Evolutionary conservation across 2,797 vertebrate species (phyloP).

Genomic region (Orientallactaga sibirica): DNA sequence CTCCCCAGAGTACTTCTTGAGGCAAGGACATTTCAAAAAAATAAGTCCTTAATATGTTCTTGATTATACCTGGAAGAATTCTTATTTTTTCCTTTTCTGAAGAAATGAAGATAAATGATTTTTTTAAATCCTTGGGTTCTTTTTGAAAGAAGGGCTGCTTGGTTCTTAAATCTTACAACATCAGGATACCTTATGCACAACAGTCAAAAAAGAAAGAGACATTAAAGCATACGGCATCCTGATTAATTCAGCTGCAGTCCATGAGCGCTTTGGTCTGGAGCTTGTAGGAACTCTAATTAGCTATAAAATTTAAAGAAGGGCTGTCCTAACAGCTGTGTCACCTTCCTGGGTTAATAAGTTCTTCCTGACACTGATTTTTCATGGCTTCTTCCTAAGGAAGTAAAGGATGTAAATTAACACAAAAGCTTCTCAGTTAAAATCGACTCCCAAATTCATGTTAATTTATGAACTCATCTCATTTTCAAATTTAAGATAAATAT

Average conservation of each 20-base stretch:
- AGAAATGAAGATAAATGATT: conserved; percentile 33
- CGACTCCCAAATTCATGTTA: not conserved
- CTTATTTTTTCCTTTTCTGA: not conserved
- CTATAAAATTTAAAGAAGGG: conserved; percentile 1
- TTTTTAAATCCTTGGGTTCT: not conserved
- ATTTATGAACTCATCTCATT: not conserved
- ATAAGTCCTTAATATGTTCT: not conserved
- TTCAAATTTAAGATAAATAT: conserved; percentile 1
- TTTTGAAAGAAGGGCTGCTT: conserved; percentile 27
- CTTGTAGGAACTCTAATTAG: conserved; percentile 11
- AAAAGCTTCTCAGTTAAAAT: conserved; percentile 1
- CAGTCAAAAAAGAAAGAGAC: not conserved
- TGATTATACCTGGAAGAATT: not conserved
- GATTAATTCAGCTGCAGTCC: conserved; percentile 41
- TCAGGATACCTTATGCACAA: not conserved
- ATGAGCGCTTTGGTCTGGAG: not conserved
- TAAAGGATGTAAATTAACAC: conserved; percentile 12
- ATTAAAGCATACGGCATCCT: conserved; percentile 25
- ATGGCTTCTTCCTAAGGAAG: not conserved
- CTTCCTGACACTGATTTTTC: not conserved
- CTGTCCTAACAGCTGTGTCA: not conserved
- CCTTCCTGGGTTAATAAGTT: conserved; percentile 6
- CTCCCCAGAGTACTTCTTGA: not conserved
- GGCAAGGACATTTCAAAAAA: conserved; percentile 3
- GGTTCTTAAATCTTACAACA: conserved; percentile 8